Evolutionary conservation across 2,113 vertebrate species (phyloP), one percentile per base, ranked within the genome.

Genomic region (Terrapene triunguis): DNA sequence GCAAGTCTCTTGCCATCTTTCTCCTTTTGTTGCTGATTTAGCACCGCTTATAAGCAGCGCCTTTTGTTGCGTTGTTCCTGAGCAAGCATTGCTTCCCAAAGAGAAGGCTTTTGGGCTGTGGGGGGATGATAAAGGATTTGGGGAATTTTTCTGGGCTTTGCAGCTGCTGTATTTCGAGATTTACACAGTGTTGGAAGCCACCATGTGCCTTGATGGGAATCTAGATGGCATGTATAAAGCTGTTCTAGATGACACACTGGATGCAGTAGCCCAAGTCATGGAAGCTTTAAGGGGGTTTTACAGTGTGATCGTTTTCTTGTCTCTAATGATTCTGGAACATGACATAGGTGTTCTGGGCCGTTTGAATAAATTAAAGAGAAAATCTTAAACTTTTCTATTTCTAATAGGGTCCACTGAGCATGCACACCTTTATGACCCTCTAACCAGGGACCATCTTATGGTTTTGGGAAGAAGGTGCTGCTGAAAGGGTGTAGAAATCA

Each of bases 261-360:
- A 3, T 14, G 59, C 72, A 5, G 42, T 44, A 25, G 42, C 47
- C 72, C 62, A 21, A 80, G 47, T 79, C 0, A 0, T 1, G 17
- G 69, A 6, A 2, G 0, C 22, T 44, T 2, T 35, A 27, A 32
- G 38, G 42, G 1, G 72, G 32, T 54, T 50, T 27, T 5, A 38
- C 38, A 78, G n/a, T 72, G 65, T 72, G n/a, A 72, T 78, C 3
- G 12, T 78, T 47, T 47, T 27, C 24, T 44, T 42, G 74, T 27
- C 9, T 25, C 42, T 27, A 78, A 47, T 24, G 21, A 13, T 25
- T 27, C 25, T 76, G 0, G 0, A 8, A 57, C 8, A 0, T 48
- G 2, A 5, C 22, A 69, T 5, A 51, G 35, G 10, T 21, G 3
- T 22, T 44, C 19, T 69, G 47, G 25, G 11, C 38, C 3, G 3